Evolutionary conservation across 2,888 invertebrate genomes (phyloP).

Genomic region (Lysandra coridon): DNA sequence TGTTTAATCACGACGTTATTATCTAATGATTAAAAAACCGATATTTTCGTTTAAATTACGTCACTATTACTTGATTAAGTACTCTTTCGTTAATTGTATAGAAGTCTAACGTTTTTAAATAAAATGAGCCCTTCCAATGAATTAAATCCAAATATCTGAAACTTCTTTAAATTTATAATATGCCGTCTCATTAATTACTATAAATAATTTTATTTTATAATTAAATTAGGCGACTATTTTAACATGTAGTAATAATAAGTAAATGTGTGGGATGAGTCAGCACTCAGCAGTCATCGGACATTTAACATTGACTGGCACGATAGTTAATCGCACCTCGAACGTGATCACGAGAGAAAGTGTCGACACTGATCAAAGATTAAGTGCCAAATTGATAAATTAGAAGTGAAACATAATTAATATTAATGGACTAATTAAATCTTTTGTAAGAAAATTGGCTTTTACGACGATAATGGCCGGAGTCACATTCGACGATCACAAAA

Average conservation of each 20-base stretch:
- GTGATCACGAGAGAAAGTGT: slow-evolving; percentile 26
- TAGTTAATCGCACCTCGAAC: slow-evolving; percentile 19
- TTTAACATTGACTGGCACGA: slow-evolving; percentile 22
- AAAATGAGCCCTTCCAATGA: background rate
- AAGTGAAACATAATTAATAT: slow-evolving; percentile 14
- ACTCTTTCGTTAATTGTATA: background rate
- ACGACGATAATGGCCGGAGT: background rate
- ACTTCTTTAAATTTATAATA: too few relatives aligned
- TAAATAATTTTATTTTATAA: background rate
- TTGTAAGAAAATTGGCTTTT: background rate
- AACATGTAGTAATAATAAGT: background rate
- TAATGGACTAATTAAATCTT: slow-evolving; percentile 19
- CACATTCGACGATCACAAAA: slow-evolving; percentile 10
- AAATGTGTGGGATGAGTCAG: slow-evolving; percentile 16
- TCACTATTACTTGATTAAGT: background rate
- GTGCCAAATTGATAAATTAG: slow-evolving; percentile 24
- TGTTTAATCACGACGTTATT: slow-evolving; percentile 26
- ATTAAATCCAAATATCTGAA: background rate
- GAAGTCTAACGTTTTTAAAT: background rate
- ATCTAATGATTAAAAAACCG: slow-evolving; percentile 4
- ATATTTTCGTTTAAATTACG: background rate
- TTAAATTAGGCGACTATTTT: background rate
- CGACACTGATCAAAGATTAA: slow-evolving; percentile 20
- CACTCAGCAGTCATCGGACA: slow-evolving; percentile 1
- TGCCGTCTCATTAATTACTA: too few relatives aligned